Conservation (phyloP, 2,113 vertebrate species). For the Rafetus swinhoei region DNA sequence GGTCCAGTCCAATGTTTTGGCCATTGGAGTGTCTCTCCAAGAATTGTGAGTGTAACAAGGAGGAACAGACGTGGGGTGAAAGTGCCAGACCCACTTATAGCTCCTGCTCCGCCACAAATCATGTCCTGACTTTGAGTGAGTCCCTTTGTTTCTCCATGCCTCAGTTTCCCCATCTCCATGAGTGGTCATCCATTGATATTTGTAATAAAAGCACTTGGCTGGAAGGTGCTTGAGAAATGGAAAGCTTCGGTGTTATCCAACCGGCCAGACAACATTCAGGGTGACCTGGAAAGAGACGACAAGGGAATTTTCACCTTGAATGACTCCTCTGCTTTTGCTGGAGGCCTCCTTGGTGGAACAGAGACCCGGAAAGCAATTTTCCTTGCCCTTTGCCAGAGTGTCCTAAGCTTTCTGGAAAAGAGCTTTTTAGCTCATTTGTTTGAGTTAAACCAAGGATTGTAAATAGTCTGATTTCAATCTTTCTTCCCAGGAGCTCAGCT, state of each 20-base stretch:
- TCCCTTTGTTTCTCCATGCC: neutral
- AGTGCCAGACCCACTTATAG: neutral
- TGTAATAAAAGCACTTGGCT: neutral
- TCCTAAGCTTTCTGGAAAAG: neutral
- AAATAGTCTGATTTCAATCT: neutral
- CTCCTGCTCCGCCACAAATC: neutral
- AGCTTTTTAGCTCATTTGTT: neutral
- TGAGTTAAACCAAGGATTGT: neutral
- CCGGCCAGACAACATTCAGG: neutral
- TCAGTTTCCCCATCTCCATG: neutral
- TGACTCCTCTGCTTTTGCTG: neutral
- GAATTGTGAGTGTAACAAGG: neutral
- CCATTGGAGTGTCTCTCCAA: neutral
- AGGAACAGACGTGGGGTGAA: neutral
- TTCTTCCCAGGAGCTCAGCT: neutral
- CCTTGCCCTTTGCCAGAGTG: neutral
- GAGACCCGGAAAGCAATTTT: neutral
- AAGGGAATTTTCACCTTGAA: neutral
- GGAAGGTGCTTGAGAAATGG: neutral
- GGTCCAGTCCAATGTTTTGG: neutral
- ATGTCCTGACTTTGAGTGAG: neutral
- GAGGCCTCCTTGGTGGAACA: neutral
- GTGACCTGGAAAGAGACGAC: neutral
- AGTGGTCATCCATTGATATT: neutral
- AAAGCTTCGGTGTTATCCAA: neutral